These are phyloP conservation scores for Drosophila borborema DNA, from an alignment of 2,888 invertebrate species.

Conservation along the genomic window DNA sequence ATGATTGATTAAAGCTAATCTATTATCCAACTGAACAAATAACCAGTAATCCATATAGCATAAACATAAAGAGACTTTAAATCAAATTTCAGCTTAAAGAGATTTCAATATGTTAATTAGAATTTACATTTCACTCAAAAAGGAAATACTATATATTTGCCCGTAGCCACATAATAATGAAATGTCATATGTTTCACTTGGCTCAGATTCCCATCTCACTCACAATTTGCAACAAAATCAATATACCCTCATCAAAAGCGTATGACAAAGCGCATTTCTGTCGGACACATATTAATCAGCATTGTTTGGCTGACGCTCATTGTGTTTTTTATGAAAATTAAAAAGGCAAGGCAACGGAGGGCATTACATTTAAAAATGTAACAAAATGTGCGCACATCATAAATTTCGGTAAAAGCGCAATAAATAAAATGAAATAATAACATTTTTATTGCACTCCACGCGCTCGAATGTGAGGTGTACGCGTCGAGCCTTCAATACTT, in stretches of 20 bases:
- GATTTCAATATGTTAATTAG: neutral
- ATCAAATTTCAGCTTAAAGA: neutral
- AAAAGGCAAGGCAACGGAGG: slow-evolving; percentile 30
- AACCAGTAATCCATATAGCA: no score
- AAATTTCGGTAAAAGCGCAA: slow-evolving; percentile 80
- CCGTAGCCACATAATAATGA: neutral
- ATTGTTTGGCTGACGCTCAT: slow-evolving; percentile 42
- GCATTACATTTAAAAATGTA: slow-evolving; percentile 69
- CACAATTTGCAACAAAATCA: slow-evolving; percentile 6
- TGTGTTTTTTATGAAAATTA: slow-evolving; percentile 71
- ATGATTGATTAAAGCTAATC: no score
- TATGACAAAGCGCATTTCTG: slow-evolving; percentile 44
- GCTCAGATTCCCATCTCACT: neutral
- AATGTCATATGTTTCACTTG: neutral
- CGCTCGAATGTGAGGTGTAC: slow-evolving; percentile 48
- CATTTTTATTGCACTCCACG: slow-evolving; percentile 75
- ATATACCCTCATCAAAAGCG: neutral
- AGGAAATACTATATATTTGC: neutral
- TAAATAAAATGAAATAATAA: slow-evolving; percentile 83
- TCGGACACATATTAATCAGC: slow-evolving; percentile 66
- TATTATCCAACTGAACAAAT: no score
- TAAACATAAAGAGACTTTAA: no score
- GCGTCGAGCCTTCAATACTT: slow-evolving; percentile 68
- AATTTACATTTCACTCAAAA: neutral
- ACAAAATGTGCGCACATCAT: slow-evolving; percentile 78